Evolutionary conservation across 2,113 vertebrate genomes (phyloP), one percentile per base, ranked within the genome.

Genomic region (Pollachius pollachius): DNA sequence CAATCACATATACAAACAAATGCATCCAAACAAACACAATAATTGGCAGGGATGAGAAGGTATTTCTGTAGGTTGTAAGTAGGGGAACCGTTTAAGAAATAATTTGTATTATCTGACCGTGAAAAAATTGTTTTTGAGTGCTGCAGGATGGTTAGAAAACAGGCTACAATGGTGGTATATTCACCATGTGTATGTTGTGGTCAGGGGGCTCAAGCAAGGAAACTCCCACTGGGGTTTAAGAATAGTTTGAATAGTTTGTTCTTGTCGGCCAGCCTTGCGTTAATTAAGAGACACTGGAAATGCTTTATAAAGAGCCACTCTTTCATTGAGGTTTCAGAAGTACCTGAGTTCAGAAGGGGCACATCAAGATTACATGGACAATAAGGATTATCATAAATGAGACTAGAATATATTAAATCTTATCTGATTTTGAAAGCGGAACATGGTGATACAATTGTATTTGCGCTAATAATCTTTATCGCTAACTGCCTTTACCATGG

Each of bases 391-490:
- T 25, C 65, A 59, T 15, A 63, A 21, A 66, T 15, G 0, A 65
- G n/a, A 77, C 69, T 57, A 73, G 52, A 19, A 70, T 71, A 75
- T 68, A 52, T 67, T 69, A 18, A 5, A 41, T 69, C 17, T 2
- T 71, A 81, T 76, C 65, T 75, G 67, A 63, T 23, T 54, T 67
- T 76, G 48, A 76, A 65, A 18, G 62, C 27, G 62, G 71, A 74
- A 48, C 67, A 57, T 16, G 37, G 27, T 63, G 72, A 71, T 81
- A 65, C 76, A 68, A 67, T 74, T 71, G 65, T 62, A 73, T 54
- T 65, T 71, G 74, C 18, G 73, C 74, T 79, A 77, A 75, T 78
- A 81, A 82, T 73, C 70, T 65, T 68, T 64, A 74, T 73, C 52
- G 63, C 73, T 79, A 73, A 71, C 71, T 13, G 62, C 65, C 75